Base-by-base conservation (phyloP, 2,888 invertebrate genomes). In the Agonopterix arenella region DNA sequence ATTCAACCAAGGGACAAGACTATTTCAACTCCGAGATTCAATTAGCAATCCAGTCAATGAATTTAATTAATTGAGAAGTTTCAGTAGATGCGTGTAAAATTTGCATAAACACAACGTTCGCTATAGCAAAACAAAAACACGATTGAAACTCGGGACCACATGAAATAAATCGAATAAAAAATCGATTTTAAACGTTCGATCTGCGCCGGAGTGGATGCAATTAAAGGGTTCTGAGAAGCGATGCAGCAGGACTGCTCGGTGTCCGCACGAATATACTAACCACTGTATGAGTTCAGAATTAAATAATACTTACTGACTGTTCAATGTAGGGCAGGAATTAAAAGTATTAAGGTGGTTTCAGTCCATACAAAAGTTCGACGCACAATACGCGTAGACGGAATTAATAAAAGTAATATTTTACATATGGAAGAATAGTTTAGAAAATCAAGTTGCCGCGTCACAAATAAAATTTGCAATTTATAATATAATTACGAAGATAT, bases 151-250 rank as follows among this genome's bases (percentile, higher is more conserved):
- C 73, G 73, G 66, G 73, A 81, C 71, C 84, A 77, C 81, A 78
- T 80, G 76, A 69, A 80, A 75, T 79, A 84, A 89, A 85, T 81
- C 76, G 84, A 85, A 79, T 79, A 86, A 89, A 86, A 86, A 86
- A 83, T 83, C 81, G 82, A 84, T 86, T 85, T 86, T 83, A 84
- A 88, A 76, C 83, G 83, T 85, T 84, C 86, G 86, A 86, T 84
- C 84, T 78, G 82, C 76, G 78, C 71, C 56, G 60, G 78, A 76
- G 80, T 83, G 80, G 81, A 82, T 77, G 88, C 89, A 89, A 89
- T 89, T 89, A 89, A 89, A 86, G 84, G 62, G 76, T 88, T 88
- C 89, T 62, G 69, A 79, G 89, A 89, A 88, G 62, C 76, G 67
- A 66, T 61, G 73, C 68, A 58, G 46, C 62, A 62, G 69, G 72